phyloP scores from a whole-genome alignment of 2,797 vertebrate species.

The Poecilia gillii region DNA sequence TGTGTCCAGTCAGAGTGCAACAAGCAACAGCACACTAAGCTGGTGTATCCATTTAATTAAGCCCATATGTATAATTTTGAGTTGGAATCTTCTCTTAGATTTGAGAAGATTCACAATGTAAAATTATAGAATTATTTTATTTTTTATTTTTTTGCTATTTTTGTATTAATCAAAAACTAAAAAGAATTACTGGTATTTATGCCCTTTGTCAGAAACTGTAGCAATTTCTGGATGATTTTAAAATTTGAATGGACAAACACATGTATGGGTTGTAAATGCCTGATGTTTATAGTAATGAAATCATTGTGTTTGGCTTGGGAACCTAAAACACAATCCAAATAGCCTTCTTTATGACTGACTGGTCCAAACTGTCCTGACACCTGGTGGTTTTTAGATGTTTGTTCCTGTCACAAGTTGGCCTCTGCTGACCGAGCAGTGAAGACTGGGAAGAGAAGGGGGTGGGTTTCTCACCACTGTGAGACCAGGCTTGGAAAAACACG shows the following conservation, averaged over 20 bases:
- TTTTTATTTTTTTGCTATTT: background rate
- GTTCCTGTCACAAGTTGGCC: slow-evolving; percentile 71
- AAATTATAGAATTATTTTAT: background rate
- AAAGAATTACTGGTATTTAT: background rate
- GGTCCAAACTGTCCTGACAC: slow-evolving; percentile 68
- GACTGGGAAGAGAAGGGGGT: slow-evolving; percentile 64
- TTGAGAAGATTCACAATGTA: background rate
- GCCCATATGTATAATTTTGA: background rate
- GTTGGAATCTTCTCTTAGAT: background rate
- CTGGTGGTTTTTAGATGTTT: slow-evolving; percentile 65
- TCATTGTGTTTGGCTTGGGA: slow-evolving; percentile 25
- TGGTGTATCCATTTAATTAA: background rate
- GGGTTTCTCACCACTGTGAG: slow-evolving; percentile 76
- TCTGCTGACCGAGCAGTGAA: slow-evolving; percentile 70
- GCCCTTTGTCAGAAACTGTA: background rate
- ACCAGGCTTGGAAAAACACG: slow-evolving; percentile 76
- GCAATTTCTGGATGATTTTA: background rate
- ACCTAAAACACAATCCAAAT: slow-evolving; percentile 32
- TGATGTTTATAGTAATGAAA: slow-evolving; percentile 27
- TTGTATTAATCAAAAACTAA: background rate
- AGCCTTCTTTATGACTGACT: slow-evolving; percentile 49
- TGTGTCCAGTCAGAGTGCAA: background rate
- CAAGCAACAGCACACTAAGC: background rate
- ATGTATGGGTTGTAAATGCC: slow-evolving; percentile 20
- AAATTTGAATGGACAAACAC: background rate